Evolutionary conservation across 2,888 invertebrate species (phyloP).

Genomic region (Clanis bilineata): DNA sequence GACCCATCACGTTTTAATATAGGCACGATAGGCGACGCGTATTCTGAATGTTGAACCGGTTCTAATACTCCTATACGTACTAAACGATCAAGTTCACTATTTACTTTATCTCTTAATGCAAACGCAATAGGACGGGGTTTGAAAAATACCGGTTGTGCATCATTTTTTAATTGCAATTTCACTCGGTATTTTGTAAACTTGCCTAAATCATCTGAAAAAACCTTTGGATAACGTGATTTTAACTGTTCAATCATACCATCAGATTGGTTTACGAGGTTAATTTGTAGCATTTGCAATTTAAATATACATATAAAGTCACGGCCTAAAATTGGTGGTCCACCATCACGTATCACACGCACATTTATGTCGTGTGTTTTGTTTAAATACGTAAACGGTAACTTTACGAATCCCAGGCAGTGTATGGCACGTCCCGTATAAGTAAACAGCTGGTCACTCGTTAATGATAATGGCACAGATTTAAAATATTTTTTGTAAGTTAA

Average conservation of each 20-base stretch:
- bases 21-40: too few relatives aligned
- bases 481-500: neutral
- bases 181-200: constrained; percentile 22
- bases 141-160: constrained; percentile 25
- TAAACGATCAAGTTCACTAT: constrained; percentile 8
- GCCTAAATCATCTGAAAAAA: constrained; percentile 3
- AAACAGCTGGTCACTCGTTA: neutral
- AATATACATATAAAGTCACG: neutral
- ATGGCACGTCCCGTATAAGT: neutral
- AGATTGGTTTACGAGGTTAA: neutral
- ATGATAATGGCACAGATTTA: neutral
- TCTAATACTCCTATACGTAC: neutral
- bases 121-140: constrained; percentile 25
- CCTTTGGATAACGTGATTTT: neutral
- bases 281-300: neutral
- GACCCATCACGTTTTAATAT: constrained; percentile 26
- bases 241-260: neutral
- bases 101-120: constrained; percentile 25
- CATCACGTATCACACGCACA: neutral
- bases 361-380: neutral
- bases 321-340: neutral
- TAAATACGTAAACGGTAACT: neutral
- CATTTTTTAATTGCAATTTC: constrained; percentile 23
- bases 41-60: constrained; percentile 24
- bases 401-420: neutral